Evolutionary conservation across 2,113 vertebrate species (phyloP).

Genomic region (Lophotis ruficrista): DNA sequence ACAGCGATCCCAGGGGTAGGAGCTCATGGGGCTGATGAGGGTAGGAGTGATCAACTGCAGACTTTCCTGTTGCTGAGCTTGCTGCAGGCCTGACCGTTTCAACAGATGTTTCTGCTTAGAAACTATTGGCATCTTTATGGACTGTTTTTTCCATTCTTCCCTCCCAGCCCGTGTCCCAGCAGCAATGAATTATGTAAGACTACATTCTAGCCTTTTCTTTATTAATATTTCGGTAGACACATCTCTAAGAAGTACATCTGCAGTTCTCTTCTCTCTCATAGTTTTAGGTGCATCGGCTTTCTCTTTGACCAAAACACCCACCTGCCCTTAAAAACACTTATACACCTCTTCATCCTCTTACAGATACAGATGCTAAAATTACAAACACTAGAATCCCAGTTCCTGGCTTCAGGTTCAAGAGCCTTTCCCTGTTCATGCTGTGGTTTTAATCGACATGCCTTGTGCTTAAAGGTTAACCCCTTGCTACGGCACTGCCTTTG

Average conservation of each 20-base stretch:
- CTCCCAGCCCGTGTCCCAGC: slow-evolving; percentile 73
- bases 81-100: slow-evolving; percentile 74
- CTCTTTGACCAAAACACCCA: neutral
- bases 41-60: slow-evolving; percentile 74
- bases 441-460: neutral
- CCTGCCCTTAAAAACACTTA: neutral
- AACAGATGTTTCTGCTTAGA: slow-evolving; percentile 85
- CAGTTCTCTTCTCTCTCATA: neutral
- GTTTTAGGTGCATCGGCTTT: neutral
- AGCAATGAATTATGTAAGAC: slow-evolving; percentile 77
- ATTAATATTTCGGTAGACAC: slow-evolving; percentile 32
- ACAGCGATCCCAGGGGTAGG: slow-evolving; percentile 59
- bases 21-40: slow-evolving; percentile 40
- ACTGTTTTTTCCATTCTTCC: slow-evolving; percentile 84
- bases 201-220: slow-evolving; percentile 62
- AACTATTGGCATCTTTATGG: slow-evolving; percentile 83
- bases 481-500: neutral
- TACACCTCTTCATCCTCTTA: neutral
- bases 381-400: neutral
- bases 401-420: neutral
- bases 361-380: neutral
- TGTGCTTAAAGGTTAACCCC: slow-evolving; percentile 2
- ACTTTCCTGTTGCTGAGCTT: slow-evolving; percentile 79
- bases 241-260: slow-evolving; percentile 21
- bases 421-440: neutral